Base-by-base conservation (phyloP, 2,797 vertebrate species). In the Poecilia wingei region DNA sequence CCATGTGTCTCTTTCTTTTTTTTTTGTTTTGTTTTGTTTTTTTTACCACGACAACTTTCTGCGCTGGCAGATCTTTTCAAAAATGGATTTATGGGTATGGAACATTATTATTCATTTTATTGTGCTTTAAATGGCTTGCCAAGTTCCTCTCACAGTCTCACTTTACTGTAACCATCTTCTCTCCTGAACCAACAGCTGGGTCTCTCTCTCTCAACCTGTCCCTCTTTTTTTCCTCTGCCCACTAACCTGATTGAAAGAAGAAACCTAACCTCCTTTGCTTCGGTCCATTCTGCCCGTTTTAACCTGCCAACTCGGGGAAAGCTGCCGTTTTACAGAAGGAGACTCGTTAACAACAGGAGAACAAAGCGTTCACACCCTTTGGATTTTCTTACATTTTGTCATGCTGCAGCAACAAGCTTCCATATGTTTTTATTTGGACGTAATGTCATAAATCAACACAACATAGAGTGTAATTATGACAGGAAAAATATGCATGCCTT, bases 71-170 rank as follows among this genome's bases (percentile, higher is more conserved):
- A 95, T 94, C 94, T 96, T 95, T 95, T 96, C 94, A 95, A 94
- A 95, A 94, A 95, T 96, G 91, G 96, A 96, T 95, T 96, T 94
- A 95, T 94, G 94, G 96, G 96, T 96, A 96, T 96, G 96, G 92
- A 96, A 94, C 87, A 92, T 95, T 95, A 94, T 94, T 92, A 94
- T 96, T 96, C 91, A 94, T 95, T 95, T 93, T 94, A 88, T 91
- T 95, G 93, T 93, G 92, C 89, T 93, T 94, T 87, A 92, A 94
- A 91, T 88, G 84, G 57, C 90, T 93, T 95, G 93, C 94, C 89
- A 88, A 95, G 91, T 89, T 91, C 91, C 92, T 92, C 92, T 95
- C 94, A 94, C 91, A 93, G 91, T 95, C 94, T 94, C 92, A 88
- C 93, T 94, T 95, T 94, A 91, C 86, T 94, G 92, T 96, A 51